Evolutionary conservation across 2,113 vertebrate species (phyloP), one percentile per base, ranked within the genome.

Genomic region (Crocuta crocuta): DNA sequence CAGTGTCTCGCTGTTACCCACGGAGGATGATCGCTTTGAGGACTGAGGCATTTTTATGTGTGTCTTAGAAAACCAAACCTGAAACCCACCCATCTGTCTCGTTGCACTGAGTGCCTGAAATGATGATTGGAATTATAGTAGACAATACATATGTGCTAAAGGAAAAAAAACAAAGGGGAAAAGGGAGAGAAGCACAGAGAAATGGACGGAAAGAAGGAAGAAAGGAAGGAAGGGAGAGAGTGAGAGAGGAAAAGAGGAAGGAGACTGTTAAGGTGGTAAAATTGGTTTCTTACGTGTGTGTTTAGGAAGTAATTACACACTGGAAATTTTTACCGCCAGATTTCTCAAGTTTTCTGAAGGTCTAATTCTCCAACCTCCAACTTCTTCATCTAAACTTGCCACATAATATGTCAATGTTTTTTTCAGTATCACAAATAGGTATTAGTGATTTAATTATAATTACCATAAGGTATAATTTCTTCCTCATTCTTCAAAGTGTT

Each of bases 401-500:
- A 73, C n/a, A 35, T 87, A 31, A 33, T 39, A 50, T 33, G 10
- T 0, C 9, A 15, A 90, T 24, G 28, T 45, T 33, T 85, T 74
- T 65, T 55, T 66, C 43, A 94, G 43, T 55, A 66, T 70, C 74
- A 92, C 58, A 84, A 81, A 55, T 45, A 78, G 65, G 24, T 86
- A 61, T 35, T 86, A 63, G 26, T 0, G 6, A 71, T 71, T 74
- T 61, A 90, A 87, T 88, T 88, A 73, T 78, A 95, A 94, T 96
- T 80, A 68, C 10, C 61, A 73, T 61, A 76, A 90, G 23, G 28
- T 58, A 50, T 61, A 83, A 73, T 66, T 89, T 86, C 73, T 97
- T 96, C 96, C 89, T 96, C 74, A 48, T 79, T 95, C 91, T 43
- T 93, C 45, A 90, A 55, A 94, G 73, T 23, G 74, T 90, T 8